Evolutionary conservation across 2,113 vertebrate genomes (phyloP).

Genomic region (Electrona antarctica): DNA sequence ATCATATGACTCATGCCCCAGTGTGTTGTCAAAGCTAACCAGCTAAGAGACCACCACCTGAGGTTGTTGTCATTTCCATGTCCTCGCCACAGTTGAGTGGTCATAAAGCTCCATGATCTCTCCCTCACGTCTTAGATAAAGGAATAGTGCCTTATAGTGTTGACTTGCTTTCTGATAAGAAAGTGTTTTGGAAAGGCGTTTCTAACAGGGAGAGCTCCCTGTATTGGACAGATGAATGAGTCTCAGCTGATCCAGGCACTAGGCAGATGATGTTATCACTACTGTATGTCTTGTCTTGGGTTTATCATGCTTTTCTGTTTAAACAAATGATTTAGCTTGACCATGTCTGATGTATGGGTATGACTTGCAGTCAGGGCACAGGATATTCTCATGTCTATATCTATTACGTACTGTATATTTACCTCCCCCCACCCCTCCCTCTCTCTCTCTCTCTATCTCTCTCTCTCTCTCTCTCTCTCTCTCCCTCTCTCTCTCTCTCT

Average conservation of each 20-base stretch:
- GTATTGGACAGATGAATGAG: slow-evolving; percentile 56
- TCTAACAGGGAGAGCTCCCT: slow-evolving; percentile 21
- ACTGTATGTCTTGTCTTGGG: background rate
- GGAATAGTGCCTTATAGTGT: background rate
- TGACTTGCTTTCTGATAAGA: background rate
- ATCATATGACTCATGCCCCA: slow-evolving; percentile 51
- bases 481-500: background rate
- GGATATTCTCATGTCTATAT: slow-evolving; percentile 10
- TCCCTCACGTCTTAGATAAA: slow-evolving; percentile 9
- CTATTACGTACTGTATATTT: slow-evolving; percentile 22
- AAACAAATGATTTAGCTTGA: slow-evolving; percentile 47
- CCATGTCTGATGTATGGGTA: slow-evolving; percentile 50
- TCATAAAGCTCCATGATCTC: slow-evolving; percentile 23
- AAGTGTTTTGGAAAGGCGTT: background rate
- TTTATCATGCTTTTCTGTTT: slow-evolving; percentile 58
- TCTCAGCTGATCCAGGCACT: slow-evolving; percentile 63
- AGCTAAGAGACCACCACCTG: slow-evolving; percentile 53
- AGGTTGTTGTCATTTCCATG: slow-evolving; percentile 41
- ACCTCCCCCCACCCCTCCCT: background rate
- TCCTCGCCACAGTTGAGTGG: slow-evolving; percentile 45
- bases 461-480: background rate
- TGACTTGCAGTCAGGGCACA: slow-evolving; percentile 31
- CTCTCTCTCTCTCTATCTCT: background rate
- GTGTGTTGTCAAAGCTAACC: slow-evolving; percentile 43
- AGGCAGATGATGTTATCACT: slow-evolving; percentile 58